Evolutionary conservation across 2,113 vertebrate species (phyloP).

Genomic region (Cyrtonyx montezumae): DNA sequence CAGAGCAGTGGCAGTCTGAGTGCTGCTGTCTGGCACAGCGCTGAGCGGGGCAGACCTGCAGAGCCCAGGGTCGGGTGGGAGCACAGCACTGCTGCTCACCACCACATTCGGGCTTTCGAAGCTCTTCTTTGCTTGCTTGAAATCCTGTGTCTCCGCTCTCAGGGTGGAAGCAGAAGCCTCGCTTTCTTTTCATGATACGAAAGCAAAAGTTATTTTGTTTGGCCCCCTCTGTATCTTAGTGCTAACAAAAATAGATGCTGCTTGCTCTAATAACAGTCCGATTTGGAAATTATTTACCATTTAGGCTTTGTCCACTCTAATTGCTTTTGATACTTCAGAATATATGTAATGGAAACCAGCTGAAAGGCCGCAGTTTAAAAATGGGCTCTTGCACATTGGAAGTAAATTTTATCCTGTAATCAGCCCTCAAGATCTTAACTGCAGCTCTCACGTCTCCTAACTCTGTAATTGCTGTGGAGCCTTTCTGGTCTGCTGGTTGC

Average conservation of each 20-base stretch:
- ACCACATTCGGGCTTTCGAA: neutral
- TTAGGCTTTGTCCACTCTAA: conserved; percentile 28
- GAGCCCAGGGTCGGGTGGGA: neutral
- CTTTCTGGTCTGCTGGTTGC: conserved; percentile 51
- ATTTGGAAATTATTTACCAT: conserved; percentile 65
- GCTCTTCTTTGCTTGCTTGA: neutral
- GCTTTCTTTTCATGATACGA: neutral
- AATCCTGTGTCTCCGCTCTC: neutral
- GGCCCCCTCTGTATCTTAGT: neutral
- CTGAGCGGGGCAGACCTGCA: neutral
- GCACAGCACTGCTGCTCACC: neutral
- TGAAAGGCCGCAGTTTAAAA: conserved; percentile 47
- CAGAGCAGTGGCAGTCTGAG: neutral
- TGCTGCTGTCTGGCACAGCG: neutral
- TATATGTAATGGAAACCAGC: conserved; percentile 62
- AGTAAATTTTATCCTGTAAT: conserved; percentile 67
- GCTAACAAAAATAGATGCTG: conserved; percentile 34
- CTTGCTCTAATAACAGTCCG: conserved; percentile 56
- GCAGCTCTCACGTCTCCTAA: conserved; percentile 58
- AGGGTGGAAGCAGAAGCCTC: neutral
- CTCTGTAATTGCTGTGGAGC: conserved; percentile 56
- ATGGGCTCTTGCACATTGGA: conserved; percentile 61
- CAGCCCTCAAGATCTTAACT: conserved; percentile 59
- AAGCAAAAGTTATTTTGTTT: conserved; percentile 29
- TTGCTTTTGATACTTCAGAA: conserved; percentile 63